Evolutionary conservation across 2,113 vertebrate species (phyloP).

Genomic region (Pipa parva): DNA sequence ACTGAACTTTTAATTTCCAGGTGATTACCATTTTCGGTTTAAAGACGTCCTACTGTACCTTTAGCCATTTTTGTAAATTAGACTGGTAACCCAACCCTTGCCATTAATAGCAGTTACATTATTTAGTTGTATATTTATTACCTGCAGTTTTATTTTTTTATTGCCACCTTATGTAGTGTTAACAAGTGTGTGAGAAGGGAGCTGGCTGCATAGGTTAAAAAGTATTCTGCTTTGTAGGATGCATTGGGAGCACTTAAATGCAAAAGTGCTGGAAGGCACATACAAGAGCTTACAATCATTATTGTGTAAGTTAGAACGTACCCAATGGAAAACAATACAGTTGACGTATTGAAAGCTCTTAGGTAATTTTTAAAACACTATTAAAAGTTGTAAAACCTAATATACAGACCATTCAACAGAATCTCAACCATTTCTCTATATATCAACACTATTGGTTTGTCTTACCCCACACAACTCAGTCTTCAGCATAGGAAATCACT

Average conservation of each 20-base stretch:
- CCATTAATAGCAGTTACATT: constrained; percentile 61
- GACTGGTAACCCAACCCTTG: constrained; percentile 64
- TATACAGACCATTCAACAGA: too few species aligned
- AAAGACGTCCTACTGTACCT: constrained; percentile 53
- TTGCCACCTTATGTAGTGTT: constrained; percentile 58
- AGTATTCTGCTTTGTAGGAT: constrained; percentile 36
- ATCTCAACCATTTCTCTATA: too few species aligned
- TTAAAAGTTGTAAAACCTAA: too few species aligned
- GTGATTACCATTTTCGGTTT: constrained; percentile 58
- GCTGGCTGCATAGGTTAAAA: constrained; percentile 51
- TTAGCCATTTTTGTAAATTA: constrained; percentile 55
- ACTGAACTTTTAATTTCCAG: background rate
- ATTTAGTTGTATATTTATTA: constrained; percentile 53
- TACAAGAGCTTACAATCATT: too few species aligned
- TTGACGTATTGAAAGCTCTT: too few species aligned
- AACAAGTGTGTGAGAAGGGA: constrained; percentile 62
- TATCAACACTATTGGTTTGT: too few species aligned
- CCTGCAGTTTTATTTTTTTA: constrained; percentile 45
- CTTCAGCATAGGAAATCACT: too few species aligned
- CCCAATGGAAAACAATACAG: too few species aligned
- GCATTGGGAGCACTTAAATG: constrained; percentile 11
- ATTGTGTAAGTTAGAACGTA: too few species aligned
- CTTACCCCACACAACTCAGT: too few species aligned
- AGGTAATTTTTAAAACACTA: too few species aligned
- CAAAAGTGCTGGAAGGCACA: too few species aligned